Evolutionary conservation across 2,888 invertebrate genomes (phyloP).

Genomic region (Aspidapion aeneum): DNA sequence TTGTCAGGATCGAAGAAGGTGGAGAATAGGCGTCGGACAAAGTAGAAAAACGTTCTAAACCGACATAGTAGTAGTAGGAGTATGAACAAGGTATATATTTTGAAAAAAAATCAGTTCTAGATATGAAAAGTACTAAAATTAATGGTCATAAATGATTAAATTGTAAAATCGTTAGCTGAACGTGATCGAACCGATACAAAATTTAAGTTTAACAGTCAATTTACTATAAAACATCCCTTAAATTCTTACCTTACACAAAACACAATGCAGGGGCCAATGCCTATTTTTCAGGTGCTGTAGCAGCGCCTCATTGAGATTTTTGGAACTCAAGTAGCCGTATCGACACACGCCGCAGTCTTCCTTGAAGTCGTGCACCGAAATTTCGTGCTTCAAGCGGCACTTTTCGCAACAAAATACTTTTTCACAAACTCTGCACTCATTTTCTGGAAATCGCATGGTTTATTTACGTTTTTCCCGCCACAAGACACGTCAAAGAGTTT

Average conservation of each 20-base stretch:
- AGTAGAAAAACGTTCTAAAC: no score
- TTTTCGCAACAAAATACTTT: slow-evolving; percentile 40
- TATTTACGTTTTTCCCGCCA: neutral
- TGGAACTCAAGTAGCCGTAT: slow-evolving; percentile 33
- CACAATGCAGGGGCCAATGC: slow-evolving; percentile 41
- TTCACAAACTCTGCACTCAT: slow-evolving; percentile 38
- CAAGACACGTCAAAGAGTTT: neutral
- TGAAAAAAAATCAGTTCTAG: no score
- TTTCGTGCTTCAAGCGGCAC: slow-evolving; percentile 40
- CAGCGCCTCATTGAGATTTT: slow-evolving; percentile 25
- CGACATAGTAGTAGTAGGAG: no score
- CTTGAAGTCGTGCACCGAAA: slow-evolving; percentile 32
- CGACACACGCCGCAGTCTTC: slow-evolving; percentile 40
- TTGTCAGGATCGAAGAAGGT: no score
- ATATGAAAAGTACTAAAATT: no score
- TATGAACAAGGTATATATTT: no score
- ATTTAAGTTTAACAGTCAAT: no score
- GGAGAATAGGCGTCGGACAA: no score
- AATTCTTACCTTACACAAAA: slow-evolving; percentile 35
- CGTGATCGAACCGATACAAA: no score
- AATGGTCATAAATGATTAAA: no score
- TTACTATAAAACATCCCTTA: no score
- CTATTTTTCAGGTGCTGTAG: slow-evolving; percentile 34
- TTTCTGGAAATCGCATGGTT: slow-evolving; percentile 25
- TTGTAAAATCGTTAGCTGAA: no score